A percentile compares a stretch with the other conserved stretches of the same genome.
Conservation (phyloP, 2,113 vertebrate species). For the Hepsetus odoe region DNA sequence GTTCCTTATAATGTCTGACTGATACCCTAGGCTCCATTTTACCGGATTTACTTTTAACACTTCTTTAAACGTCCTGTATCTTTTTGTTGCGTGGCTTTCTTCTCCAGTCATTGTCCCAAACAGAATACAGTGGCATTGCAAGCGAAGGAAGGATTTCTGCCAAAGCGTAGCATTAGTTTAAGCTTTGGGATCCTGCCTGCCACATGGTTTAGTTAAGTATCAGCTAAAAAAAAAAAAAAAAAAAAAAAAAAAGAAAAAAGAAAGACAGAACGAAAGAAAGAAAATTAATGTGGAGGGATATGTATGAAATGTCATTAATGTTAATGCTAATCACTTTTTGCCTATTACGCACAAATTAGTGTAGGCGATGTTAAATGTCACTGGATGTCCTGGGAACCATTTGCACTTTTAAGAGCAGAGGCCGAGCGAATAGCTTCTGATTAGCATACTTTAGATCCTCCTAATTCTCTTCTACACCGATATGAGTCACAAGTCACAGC, state of each 20-base stretch:
- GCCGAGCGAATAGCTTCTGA: constrained; percentile 75
- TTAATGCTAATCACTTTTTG: constrained; percentile 86
- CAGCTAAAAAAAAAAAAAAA: constrained; percentile 56
- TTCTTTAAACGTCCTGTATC: constrained; percentile 49
- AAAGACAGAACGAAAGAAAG: constrained; percentile 39
- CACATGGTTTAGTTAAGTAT: constrained; percentile 77
- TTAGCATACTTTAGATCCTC: constrained; percentile 82
- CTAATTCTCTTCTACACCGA: constrained; percentile 78
- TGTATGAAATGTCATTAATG: constrained; percentile 83
- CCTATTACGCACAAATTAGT: constrained; percentile 85
- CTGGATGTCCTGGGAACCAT: constrained; percentile 80
- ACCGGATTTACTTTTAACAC: constrained; percentile 56
- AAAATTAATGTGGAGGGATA: constrained; percentile 75
- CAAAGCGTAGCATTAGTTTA: constrained; percentile 72
- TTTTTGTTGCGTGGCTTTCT: constrained; percentile 41
- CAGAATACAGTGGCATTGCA: constrained; percentile 45
- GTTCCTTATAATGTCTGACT: constrained; percentile 45
- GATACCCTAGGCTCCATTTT: constrained; percentile 51
- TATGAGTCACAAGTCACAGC: constrained; percentile 65
- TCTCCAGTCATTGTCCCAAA: constrained; percentile 46
- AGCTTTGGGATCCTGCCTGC: constrained; percentile 71
- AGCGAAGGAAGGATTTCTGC: constrained; percentile 68
- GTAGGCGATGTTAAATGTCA: constrained; percentile 86
- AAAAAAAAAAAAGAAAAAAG: constrained; percentile 47
- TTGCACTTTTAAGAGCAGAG: constrained; percentile 63